These are phyloP conservation scores for Varanus komodoensis DNA, from an alignment of 2,113 vertebrate genomes.

Conservation along the genomic window DNA sequence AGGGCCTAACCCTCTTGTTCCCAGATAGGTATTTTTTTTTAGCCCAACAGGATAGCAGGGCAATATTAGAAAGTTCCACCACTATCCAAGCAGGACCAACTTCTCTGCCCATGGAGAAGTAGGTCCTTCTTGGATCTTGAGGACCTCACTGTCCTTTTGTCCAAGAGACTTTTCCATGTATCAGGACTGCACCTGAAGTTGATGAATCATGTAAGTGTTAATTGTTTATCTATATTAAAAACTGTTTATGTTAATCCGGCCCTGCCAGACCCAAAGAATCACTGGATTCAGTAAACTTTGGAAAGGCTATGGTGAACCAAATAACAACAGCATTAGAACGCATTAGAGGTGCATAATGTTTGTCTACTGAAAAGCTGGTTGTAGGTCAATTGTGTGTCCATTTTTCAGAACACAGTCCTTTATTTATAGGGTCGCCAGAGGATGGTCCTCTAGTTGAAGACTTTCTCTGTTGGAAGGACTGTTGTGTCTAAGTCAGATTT, in stretches of 20 bases:
- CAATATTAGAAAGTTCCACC: not conserved
- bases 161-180: not conserved
- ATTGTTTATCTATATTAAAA: too few species aligned
- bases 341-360: not conserved
- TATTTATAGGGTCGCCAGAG: too few species aligned
- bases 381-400: too few species aligned
- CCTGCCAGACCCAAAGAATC: not conserved
- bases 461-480: too few species aligned
- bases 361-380: not conserved
- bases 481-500: too few species aligned
- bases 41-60: too few species aligned
- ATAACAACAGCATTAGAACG: not conserved
- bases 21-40: not conserved
- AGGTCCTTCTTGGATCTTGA: not conserved
- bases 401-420: too few species aligned
- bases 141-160: not conserved
- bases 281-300: not conserved
- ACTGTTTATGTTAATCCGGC: not conserved
- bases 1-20: not conserved
- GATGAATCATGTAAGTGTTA: not conserved
- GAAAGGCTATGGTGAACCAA: not conserved
- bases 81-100: not conserved
- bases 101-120: not conserved
- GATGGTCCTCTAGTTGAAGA: too few species aligned
- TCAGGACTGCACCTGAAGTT: not conserved